Evolutionary conservation across 2,113 vertebrate genomes (phyloP).

Genomic region (Hypanus sabinus): DNA sequence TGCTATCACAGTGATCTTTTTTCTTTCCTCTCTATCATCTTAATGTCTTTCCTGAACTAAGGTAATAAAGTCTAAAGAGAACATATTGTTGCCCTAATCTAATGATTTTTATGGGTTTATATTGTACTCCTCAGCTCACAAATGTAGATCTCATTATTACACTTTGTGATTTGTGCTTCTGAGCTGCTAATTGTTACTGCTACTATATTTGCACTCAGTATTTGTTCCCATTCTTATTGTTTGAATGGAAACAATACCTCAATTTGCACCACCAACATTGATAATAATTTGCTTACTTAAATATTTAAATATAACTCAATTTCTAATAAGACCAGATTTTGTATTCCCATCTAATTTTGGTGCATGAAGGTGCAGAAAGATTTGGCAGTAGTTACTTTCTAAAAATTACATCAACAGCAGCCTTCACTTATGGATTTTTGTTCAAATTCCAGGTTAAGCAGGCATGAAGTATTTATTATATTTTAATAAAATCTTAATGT

Average conservation of each 20-base stretch:
- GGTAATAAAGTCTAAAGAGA: background rate
- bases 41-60: background rate
- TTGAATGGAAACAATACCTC: no score
- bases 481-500: background rate
- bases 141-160: background rate
- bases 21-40: background rate
- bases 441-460: background rate
- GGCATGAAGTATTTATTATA: background rate
- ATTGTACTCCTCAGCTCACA: background rate
- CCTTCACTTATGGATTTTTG: no score
- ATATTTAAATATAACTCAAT: background rate
- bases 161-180: background rate
- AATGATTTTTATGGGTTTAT: background rate
- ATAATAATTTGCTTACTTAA: background rate
- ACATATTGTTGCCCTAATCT: background rate
- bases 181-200: background rate
- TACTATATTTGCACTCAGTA: background rate
- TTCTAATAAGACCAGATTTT: background rate
- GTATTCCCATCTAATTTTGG: background rate
- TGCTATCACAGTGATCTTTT: background rate
- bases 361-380: background rate
- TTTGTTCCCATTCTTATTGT: background rate
- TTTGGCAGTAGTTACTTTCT: background rate
- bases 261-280: no score
- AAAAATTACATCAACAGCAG: no score